These are phyloP conservation scores for Dinomys branickii DNA, from an alignment of 2,113 vertebrate species.

Conservation along the genomic window DNA sequence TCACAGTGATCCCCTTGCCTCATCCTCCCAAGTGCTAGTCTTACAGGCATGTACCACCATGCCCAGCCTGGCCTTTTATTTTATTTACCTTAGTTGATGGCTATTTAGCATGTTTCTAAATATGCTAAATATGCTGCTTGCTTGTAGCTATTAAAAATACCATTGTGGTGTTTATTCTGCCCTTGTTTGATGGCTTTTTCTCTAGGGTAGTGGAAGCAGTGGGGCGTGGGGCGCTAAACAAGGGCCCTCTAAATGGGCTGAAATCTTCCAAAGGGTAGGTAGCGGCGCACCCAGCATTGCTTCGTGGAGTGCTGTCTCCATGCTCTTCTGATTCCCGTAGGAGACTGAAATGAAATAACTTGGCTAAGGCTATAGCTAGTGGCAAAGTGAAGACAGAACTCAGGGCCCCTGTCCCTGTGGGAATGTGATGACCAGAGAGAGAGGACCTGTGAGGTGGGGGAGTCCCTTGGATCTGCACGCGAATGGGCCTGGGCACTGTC, in stretches of 20 bases:
- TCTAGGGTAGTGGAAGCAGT: neutral
- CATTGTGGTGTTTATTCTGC: neutral
- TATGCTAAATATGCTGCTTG: neutral
- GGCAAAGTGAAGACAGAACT: neutral
- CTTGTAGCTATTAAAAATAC: neutral
- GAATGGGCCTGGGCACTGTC: too few relatives aligned
- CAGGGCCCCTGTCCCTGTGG: fast-evolving
- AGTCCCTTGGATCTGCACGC: neutral
- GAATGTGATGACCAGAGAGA: too few relatives aligned
- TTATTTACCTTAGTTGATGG: neutral
- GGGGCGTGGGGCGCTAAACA: neutral
- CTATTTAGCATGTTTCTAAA: neutral
- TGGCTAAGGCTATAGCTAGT: neutral
- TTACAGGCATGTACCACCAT: neutral
- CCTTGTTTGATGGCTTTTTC: neutral
- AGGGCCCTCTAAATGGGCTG: fast-evolving
- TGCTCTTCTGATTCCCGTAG: neutral
- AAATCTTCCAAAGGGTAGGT: neutral
- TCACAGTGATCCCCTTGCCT: neutral
- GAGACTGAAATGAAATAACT: neutral
- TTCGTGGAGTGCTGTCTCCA: neutral
- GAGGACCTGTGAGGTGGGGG: too few relatives aligned
- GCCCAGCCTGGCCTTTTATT: neutral
- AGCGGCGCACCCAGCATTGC: neutral
- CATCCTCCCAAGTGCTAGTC: neutral